Base-by-base conservation (phyloP, 1,140 invertebrate genomes). In the Anastrepha ludens region DNA sequence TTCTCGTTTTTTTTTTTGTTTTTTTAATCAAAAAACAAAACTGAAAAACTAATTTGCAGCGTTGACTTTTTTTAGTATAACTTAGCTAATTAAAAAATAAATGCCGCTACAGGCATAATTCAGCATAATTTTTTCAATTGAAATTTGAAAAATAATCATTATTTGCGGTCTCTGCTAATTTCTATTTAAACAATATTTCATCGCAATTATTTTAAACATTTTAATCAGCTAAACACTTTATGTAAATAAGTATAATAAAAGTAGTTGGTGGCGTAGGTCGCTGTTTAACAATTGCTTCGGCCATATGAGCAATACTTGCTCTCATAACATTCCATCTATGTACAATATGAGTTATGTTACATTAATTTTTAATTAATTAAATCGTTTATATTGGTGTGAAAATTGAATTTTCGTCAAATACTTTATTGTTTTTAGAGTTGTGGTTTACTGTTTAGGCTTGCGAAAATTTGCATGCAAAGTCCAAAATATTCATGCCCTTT, bases 1-100 rank as follows among this genome's bases (percentile, higher is more conserved):
- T 85, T 15, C 55, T 86, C 41, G 11, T 62, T 58, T 58, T 65
- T 15, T 87, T 81, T 85, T 62, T 85, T 15, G n/a, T 86, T 55
- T 85, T 64, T 44, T 62, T 64, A 15, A 58, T 64, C 64, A 85
- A 85, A 85, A 85, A 5, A 85, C 29, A 15, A 29, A 39, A 59
- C 29, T 50, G 1, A 0, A 55, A 85, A 39, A 29, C 17, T n/a
- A 3, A 64, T 86, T 64, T 58, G 55, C 13, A 13, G 13, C 7
- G 13, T 58, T 8, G 7, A 20, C 9, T 65, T 29, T 29, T 29
- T 29, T 29, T 29, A 29, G 1, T 1, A 29, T 29, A 29, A 29
- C 29, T 29, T 29, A 29, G 1, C 1, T 29, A 29, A 29, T 29
- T 29, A 29, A 29, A 29, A 29, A 29, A 29, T 29, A 29, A 29